Evolutionary conservation across 2,888 invertebrate species (phyloP), one percentile per base, ranked within the genome.

Genomic region (Nematopogon swammerdamellus): DNA sequence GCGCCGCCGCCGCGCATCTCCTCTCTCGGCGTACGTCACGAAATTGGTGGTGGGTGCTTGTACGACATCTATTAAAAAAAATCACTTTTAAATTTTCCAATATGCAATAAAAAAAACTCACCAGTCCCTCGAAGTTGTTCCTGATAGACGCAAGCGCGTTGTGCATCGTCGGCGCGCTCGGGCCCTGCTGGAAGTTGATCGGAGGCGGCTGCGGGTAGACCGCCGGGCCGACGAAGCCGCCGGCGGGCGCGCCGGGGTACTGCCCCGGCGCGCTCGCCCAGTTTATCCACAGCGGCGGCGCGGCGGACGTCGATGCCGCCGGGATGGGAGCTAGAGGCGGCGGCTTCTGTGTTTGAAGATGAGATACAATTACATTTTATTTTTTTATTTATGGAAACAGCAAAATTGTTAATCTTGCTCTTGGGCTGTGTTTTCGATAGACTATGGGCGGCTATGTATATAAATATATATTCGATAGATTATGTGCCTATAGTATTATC

Each of bases 81-180:
- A n/a, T 25, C 25, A 25, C 5, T 25, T 25, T 25, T 25, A 8
- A 25, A 25, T 25, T 25, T 25, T 25, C 8, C 8, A 25, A 25
- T 25, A 25, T 8, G 25, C 5, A 25, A n/a, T n/a, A 25, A 25
- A 25, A 25, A 25, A 25, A 10, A 46, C 44, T 45, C 18, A 77
- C 77, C 64, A 77, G 53, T 30, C 58, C 63, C 0, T 75, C 74
- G 57, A 77, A 76, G 0, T 73, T 70, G 19, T 63, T 63, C 47
- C 65, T 60, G 19, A 76, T 60, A 62, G 72, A 56, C 0, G 61
- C 63, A 51, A 65, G 60, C 0, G 77, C 76, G 56, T 75, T 75
- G 42, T 58, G 57, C 1, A 63, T 55, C 18, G 44, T 14, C 3
- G 61, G 54, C 19, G 53, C 25, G 14, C 55, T 54, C 43, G 47